Conservation (phyloP, 1,140 invertebrate genomes). For the Augochlora pura region DNA sequence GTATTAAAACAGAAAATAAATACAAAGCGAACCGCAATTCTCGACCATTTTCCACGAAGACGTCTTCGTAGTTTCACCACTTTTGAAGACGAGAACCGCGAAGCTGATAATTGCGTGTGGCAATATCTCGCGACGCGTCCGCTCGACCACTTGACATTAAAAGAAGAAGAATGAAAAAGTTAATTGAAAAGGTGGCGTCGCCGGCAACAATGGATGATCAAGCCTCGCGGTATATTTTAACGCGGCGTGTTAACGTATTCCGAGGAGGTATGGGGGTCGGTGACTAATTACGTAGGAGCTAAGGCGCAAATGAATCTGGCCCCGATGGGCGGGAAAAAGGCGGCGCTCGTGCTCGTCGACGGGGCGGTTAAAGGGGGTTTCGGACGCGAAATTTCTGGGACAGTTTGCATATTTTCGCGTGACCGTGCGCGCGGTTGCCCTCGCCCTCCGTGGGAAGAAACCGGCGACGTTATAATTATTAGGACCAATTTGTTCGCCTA, state of each 20-base stretch:
- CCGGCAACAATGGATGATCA: no score
- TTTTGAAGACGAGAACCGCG: no score
- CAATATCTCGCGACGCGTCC: no score
- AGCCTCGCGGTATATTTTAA: no score
- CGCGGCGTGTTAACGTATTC: background rate
- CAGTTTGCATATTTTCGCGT: slow-evolving; percentile 49
- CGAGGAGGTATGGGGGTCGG: background rate
- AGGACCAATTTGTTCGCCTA: slow-evolving; percentile 44
- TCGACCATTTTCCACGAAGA: no score
- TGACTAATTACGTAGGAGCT: slow-evolving; percentile 29
- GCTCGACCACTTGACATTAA: no score
- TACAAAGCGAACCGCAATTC: no score
- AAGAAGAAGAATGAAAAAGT: no score
- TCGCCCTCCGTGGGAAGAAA: slow-evolving; percentile 27
- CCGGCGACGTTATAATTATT: slow-evolving; percentile 38
- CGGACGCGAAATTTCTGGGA: slow-evolving; percentile 41
- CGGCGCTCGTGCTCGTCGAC: slow-evolving; percentile 19
- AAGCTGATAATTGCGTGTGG: no score
- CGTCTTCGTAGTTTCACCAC: no score
- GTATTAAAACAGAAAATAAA: no score
- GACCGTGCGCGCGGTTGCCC: slow-evolving; percentile 8
- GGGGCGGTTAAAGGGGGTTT: background rate
- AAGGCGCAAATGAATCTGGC: slow-evolving; percentile 29
- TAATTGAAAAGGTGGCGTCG: no score
- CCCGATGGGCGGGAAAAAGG: slow-evolving; percentile 26